These are phyloP conservation scores for Ochropacha duplaris DNA, from an alignment of 2,888 invertebrate species.

Conservation along the genomic window DNA sequence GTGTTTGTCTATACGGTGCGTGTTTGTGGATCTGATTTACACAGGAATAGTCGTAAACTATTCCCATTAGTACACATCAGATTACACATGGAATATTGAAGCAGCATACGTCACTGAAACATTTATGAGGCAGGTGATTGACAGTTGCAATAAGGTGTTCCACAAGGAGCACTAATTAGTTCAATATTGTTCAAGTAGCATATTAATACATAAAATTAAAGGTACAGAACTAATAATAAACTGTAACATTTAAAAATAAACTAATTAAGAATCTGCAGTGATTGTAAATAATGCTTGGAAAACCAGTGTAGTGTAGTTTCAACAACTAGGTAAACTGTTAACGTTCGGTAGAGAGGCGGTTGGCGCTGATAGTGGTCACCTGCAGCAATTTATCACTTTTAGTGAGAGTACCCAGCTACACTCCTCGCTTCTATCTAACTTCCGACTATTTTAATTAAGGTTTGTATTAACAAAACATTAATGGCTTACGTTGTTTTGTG, in stretches of 20 bases:
- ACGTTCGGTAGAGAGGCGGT: constrained; percentile 20
- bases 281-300: not conserved
- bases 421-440: constrained; percentile 19
- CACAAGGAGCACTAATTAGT: constrained; percentile 14
- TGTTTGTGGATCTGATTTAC: not conserved
- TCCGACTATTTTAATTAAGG: constrained; percentile 25
- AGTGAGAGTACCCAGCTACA: constrained; percentile 11
- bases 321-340: constrained; percentile 25
- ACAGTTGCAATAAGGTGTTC: constrained; percentile 17
- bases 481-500: not conserved
- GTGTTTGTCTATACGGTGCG: constrained; percentile 17
- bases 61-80: not conserved
- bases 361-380: constrained; percentile 27
- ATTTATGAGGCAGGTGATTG: not conserved
- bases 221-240: no score
- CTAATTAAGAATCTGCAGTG: not conserved
- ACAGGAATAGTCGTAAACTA: not conserved
- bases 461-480: constrained; percentile 29
- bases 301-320: constrained; percentile 14
- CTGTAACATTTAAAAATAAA: not conserved
- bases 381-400: constrained; percentile 30
- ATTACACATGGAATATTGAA: not conserved
- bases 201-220: not conserved
- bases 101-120: not conserved
- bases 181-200: constrained; percentile 5